A percentile compares a stretch with the other conserved stretches of the same genome.
These are phyloP conservation scores for Vombatus ursinus DNA, from an alignment of 2,113 vertebrate genomes.

Conservation along the genomic window DNA sequence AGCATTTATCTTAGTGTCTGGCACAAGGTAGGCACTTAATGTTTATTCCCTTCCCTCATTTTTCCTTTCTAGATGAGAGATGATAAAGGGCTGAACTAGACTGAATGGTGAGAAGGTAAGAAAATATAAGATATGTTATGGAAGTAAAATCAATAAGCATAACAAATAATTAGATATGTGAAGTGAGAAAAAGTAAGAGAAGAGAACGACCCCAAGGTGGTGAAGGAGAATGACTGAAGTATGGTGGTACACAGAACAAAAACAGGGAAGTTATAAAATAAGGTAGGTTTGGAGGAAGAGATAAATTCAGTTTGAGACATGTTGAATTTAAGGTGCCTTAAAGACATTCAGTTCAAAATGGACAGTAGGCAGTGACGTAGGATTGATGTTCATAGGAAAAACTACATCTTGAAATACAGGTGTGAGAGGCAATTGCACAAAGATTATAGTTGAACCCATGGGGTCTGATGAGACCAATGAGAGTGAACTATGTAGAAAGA, in stretches of 20 bases:
- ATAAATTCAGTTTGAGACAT: background rate
- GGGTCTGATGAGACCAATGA: background rate
- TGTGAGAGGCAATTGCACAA: background rate
- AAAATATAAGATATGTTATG: background rate
- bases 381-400: no score
- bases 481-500: no score
- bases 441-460: background rate
- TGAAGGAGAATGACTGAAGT: background rate
- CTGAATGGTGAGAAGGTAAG: background rate
- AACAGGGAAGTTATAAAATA: background rate
- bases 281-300: background rate
- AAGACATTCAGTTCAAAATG: no score
- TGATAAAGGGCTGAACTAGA: background rate
- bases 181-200: no score
- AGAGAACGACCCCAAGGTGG: background rate
- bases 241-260: background rate
- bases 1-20: background rate
- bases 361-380: no score
- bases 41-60: background rate
- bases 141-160: background rate
- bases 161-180: background rate
- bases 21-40: no score
- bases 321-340: no score
- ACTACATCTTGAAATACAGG: background rate
- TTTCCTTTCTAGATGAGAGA: no score